Evolutionary conservation across 2,888 invertebrate species (phyloP).

Genomic region (Drosophila mimica): DNA sequence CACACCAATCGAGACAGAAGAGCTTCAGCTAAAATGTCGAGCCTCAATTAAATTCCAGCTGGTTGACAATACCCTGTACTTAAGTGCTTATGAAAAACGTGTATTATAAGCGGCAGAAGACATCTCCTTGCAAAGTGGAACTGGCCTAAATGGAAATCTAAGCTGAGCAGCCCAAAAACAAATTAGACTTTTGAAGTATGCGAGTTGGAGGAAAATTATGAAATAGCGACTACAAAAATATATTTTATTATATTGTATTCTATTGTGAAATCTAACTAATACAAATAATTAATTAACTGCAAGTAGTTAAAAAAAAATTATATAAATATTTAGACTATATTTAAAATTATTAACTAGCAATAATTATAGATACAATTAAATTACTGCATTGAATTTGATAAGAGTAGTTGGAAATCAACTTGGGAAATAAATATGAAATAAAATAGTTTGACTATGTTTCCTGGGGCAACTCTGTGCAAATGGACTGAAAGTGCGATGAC

Average conservation of each 20-base stretch:
- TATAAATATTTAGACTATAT: no score
- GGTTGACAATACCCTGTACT: neutral
- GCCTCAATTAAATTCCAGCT: slow-evolving; percentile 21
- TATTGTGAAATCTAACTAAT: neutral
- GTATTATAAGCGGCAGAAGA: neutral
- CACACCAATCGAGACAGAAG: neutral
- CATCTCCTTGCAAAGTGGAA: neutral
- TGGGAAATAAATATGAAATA: neutral
- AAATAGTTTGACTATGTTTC: neutral
- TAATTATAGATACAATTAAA: neutral
- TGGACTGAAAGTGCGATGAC: neutral
- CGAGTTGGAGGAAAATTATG: no score
- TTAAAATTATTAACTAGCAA: neutral
- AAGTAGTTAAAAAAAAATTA: no score
- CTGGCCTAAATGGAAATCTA: neutral
- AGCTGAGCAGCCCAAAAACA: neutral
- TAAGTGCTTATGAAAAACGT: neutral
- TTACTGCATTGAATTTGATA: neutral
- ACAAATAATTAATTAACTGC: no score
- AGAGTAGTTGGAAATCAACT: neutral
- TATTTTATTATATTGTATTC: neutral
- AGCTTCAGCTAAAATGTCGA: neutral
- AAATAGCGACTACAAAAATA: accelerated
- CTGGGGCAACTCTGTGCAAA: neutral
- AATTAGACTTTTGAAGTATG: neutral